These are phyloP conservation scores for Cacatua alba DNA, from an alignment of 2,113 vertebrate genomes.

Conservation along the genomic window DNA sequence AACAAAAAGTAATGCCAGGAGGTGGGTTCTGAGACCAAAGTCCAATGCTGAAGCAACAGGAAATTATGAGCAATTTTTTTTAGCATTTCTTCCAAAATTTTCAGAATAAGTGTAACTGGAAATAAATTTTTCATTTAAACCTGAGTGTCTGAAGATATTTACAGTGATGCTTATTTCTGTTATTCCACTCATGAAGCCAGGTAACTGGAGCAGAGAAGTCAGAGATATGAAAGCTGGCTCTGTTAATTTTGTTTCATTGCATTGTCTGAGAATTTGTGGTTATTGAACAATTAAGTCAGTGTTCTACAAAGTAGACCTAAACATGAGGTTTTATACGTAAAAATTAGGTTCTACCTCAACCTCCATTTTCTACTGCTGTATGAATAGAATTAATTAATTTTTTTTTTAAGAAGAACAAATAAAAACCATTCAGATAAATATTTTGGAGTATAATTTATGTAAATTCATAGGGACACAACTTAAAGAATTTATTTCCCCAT, in stretches of 20 bases:
- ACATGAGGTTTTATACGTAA: not conserved
- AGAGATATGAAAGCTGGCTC: not conserved
- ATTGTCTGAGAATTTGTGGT: not conserved
- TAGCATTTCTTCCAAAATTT: not conserved
- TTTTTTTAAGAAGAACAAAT: not conserved
- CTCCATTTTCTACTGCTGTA: not conserved
- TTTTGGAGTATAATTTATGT: not conserved
- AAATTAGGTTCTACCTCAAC: not conserved
- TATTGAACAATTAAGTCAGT: not conserved
- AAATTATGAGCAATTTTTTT: not conserved
- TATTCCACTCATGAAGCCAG: not conserved
- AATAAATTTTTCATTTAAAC: not conserved
- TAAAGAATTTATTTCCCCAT: not conserved
- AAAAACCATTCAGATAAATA: not conserved
- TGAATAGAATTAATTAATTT: not conserved
- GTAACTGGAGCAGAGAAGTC: not conserved
- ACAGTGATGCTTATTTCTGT: not conserved
- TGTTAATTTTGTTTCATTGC: not conserved
- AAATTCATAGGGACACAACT: not conserved
- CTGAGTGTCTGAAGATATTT: not conserved
- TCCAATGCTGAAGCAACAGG: not conserved
- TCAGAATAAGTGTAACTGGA: not conserved
- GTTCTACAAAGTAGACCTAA: not conserved
- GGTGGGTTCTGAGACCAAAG: not conserved
- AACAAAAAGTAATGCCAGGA: not conserved